Base-by-base conservation (phyloP, 2,797 vertebrate genomes). In the Argyrosomus regius region DNA sequence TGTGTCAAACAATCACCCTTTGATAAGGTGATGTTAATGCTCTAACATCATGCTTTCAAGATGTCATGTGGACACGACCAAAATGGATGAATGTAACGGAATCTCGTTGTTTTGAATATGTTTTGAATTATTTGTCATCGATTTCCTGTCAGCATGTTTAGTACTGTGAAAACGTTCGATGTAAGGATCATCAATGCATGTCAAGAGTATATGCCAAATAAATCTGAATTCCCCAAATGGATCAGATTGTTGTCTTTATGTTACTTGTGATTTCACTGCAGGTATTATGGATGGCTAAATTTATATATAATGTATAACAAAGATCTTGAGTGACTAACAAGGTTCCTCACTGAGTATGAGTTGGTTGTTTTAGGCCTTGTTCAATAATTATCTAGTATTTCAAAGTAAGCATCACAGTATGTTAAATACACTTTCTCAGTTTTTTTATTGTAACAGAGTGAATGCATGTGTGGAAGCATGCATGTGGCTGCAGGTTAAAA, bases 121-220 rank as follows among this genome's bases (percentile, higher is more conserved):
- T 22, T 22, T 22, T 22, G 22, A 22, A 22, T 22, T 22, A 22
- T 52, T 54, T 75, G 58, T 78, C 71, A 62, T 58, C 69, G 72
- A 22, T 89, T 80, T 89, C 76, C 91, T 88, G 86, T 83, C 70
- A 96, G 97, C 97, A 99, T 98, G 98, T 96, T 94, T 93, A 96
- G 94, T 96, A 91, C 96, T 95, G 96, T 97, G 96, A 96, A 96
- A 24, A 65, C 93, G 92, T 93, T 95, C 91, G 89, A 94, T 96
- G 96, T 97, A 96, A 95, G 93, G 94, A 94, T 94, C 96, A 94
- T 92, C 94, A 95, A 96, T 97, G 98, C 98, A 99, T 98, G 97
- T 95, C 94, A 94, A 96, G 91, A 93, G 93, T 96, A 96, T 95
- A 96, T 95, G 94, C 94, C 91, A 96, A 98, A 97, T 98, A 98